Evolutionary conservation across 2,797 vertebrate genomes (phyloP), one percentile per base, ranked within the genome.

Genomic region (Pipistrellus pipistrellus): DNA sequence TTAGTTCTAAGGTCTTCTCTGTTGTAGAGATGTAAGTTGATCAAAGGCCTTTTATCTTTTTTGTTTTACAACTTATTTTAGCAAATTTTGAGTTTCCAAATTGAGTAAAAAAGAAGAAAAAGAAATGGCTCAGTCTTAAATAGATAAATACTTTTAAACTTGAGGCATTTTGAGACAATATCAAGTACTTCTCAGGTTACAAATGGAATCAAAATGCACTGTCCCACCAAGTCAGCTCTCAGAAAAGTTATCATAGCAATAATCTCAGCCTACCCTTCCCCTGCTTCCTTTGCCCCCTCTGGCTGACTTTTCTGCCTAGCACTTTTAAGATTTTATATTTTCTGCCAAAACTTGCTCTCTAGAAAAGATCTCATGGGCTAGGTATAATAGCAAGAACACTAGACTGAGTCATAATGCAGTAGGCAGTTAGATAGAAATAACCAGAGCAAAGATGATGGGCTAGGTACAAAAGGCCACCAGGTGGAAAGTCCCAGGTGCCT

Each of bases 321-420:
- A 85, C 15, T 17, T 81, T 46, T 71, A 87, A 83, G 6, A 83
- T 78, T 88, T 73, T 78, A 72, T 3, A 30, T 85, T 85, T 94
- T 48, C 7, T 83, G 71, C 51, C 51, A 85, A 90, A 94, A 83
- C 1, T 25, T 78, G n/a, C 17, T 90, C 5, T 85, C n/a, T 48
- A 25, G 8, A 75, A 90, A 71, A 13, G 32, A 87, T 23, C 7
- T 86, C 53, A 86, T 44, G 2, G 75, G 17, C 62, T 75, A 6
- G 10, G 14, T 18, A 48, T 55, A 69, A 48, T 17, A 66, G 30
- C 85, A 94, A 55, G 41, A 81, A 10, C 51, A 25, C 51, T 94
- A n/a, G 2, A 51, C 32, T 41, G 35, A 85, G 38, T 46, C 38
- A 69, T 73, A 64, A 64, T 64, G 59, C 3, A 13, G 59, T 64